Base-by-base conservation (phyloP, 1,140 invertebrate species). In the Macrotrachela quadricornifera region DNA sequence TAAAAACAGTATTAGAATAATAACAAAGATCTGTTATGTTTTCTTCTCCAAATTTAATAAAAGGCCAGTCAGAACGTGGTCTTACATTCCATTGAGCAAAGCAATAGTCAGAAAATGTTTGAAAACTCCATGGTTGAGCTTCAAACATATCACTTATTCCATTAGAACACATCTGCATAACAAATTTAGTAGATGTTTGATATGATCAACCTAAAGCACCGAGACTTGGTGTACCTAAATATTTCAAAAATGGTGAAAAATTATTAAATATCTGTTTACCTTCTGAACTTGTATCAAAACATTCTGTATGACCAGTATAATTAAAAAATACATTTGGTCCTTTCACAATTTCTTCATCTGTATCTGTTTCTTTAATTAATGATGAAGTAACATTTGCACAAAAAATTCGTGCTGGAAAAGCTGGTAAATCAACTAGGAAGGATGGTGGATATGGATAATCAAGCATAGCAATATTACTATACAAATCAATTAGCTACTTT, bases 131-230 rank as follows among this genome's bases (percentile, higher is more conserved):
- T 0, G 71, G 51, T 0, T 60, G 56, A 2, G 76, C 71, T 61
- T 84, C 80, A 67, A 88, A 92, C 79, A 95, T 86, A 59, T 85
- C 83, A 30, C 77, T 72, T 12, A 71, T 62, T 14, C 81, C 81
- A 59, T 80, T 77, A 9, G 76, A 71, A 66, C 90, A 94, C 69
- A 84, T 79, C 0, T 85, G 85, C 80, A 91, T 87, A 43, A 91
- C 79, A 81, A 95, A 90, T 70, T 96, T 88, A 30, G 86, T 88
- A 64, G 90, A 95, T 10, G 79, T 58, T 66, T 70, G 56, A 6
- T 58, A 38, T 36, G 40, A 50, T 85, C 86, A 92, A 6, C 75
- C 75, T 41, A 12, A 85, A 67, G 46, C 67, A 64, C 12, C 68
- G 68, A 49, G 72, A 55, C 6, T 42, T 44, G 54, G 13, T 16